Evolutionary conservation across 2,888 invertebrate species (phyloP), one percentile per base, ranked within the genome.

Genomic region (Notodonta dromedarius): DNA sequence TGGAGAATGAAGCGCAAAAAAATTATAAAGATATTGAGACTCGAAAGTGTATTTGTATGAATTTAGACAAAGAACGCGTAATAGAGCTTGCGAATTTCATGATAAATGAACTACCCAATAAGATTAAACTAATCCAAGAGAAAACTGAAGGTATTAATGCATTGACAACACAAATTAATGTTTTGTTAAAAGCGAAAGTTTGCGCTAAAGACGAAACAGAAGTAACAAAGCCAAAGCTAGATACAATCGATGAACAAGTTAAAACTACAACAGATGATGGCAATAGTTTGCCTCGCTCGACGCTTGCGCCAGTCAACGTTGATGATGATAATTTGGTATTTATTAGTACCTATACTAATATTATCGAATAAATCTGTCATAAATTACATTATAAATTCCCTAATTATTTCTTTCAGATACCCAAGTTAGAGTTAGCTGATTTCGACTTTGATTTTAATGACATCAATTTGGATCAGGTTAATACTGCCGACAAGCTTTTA

Each of bases 381-480:
- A 46, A n/a, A n/a, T 13, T 46, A 46, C 9, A 11, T n/a, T 46
- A 11, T 46, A 5, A 13, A n/a, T 46, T n/a, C 24, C 2, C 24
- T 24, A 5, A 16, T 54, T 42, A 12, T 57, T 65, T 59, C 32
- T 73, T 71, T 80, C 82, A 91, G 92, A 82, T 89, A 74, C 91
- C 91, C 44, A 86, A 80, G 73, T 73, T 91, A 59, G 82, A 88
- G 52, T 66, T 87, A 8, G 63, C 69, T 24, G 78, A 76, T 60
- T 74, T 78, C 55, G 86, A 90, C 69, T 75, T 89, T 39, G 87
- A 90, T 69, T 73, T 74, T 44, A 72, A 86, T 50, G 84, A 79
- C 63, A 74, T 76, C 11, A 86, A 85, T 74, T 79, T 90, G 62
- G 81, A 87, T 66, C 76, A 85, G 87, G 92, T 92, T 85, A 64